Percentiles rank a stretch among this genome's conserved stretches.
Evolutionary conservation across 2,888 invertebrate genomes (phyloP).

Genomic region (Eilema sororculum): DNA sequence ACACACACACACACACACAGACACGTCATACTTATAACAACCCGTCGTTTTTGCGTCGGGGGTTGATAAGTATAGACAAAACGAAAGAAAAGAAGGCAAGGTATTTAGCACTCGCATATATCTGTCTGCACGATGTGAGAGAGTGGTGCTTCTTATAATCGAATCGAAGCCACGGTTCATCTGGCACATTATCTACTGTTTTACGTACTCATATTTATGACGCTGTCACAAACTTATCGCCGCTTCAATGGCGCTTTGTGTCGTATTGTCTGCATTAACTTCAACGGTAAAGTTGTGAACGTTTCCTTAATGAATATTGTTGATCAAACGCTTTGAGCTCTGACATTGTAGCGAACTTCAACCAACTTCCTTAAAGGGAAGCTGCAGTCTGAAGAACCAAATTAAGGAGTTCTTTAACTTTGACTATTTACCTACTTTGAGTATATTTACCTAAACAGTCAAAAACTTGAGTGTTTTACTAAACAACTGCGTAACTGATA

Average conservation of each 20-base stretch:
- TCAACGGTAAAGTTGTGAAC: slow-evolving; percentile 1
- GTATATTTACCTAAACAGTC: background rate
- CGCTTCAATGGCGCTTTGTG: background rate
- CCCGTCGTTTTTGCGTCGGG: too few relatives aligned
- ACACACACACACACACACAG: too few relatives aligned
- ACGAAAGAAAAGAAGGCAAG: too few relatives aligned
- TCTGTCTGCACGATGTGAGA: too few relatives aligned
- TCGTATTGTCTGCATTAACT: background rate
- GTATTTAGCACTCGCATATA: too few relatives aligned
- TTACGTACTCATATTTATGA: background rate
- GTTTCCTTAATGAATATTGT: slow-evolving; percentile 7
- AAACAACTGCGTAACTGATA: too few relatives aligned
- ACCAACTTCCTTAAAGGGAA: background rate
- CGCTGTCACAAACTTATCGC: background rate
- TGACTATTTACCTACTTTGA: background rate
- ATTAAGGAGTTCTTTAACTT: background rate
- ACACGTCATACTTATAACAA: too few relatives aligned
- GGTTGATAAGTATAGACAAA: too few relatives aligned
- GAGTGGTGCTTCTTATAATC: background rate
- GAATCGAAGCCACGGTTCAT: background rate
- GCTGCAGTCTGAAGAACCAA: background rate
- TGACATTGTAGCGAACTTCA: slow-evolving; percentile 6
- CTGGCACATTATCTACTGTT: background rate
- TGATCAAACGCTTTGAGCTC: slow-evolving; percentile 7
- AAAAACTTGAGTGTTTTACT: too few relatives aligned